A percentile compares a stretch with the other conserved stretches of the same genome.
Conservation (phyloP, 2,113 vertebrate genomes). For the Psephotus haematonotus region DNA sequence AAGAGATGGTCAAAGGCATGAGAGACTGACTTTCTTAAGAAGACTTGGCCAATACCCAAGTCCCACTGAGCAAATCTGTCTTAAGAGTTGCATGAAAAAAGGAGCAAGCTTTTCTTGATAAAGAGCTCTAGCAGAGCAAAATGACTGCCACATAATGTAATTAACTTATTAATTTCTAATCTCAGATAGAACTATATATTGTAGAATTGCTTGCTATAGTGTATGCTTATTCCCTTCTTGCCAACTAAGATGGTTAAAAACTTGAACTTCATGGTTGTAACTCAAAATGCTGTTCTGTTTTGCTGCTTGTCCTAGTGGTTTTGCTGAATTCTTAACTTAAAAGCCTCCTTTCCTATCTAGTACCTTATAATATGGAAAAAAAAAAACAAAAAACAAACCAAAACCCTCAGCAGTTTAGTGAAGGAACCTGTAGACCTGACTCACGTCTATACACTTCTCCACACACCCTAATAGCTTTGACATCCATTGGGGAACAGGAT, state of each 20-base stretch:
- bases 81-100: neutral
- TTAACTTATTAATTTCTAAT: neutral
- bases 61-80: neutral
- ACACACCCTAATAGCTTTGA: neutral
- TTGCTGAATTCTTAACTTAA: neutral
- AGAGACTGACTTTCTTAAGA: neutral
- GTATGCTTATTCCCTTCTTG: neutral
- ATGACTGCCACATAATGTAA: neutral
- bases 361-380: neutral
- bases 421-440: neutral
- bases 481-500: neutral
- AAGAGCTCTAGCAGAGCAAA: neutral
- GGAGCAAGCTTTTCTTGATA: neutral
- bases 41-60: neutral
- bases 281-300: neutral
- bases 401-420: neutral
- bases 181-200: neutral
- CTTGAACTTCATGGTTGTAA: neutral
- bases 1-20: neutral
- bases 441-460: neutral
- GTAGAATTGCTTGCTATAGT: neutral
- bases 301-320: neutral
- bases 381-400: neutral
- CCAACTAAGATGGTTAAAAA: neutral
- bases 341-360: neutral